These are phyloP conservation scores for Semibalanus balanoides DNA, from an alignment of 1,140 invertebrate genomes.

Conservation along the genomic window DNA sequence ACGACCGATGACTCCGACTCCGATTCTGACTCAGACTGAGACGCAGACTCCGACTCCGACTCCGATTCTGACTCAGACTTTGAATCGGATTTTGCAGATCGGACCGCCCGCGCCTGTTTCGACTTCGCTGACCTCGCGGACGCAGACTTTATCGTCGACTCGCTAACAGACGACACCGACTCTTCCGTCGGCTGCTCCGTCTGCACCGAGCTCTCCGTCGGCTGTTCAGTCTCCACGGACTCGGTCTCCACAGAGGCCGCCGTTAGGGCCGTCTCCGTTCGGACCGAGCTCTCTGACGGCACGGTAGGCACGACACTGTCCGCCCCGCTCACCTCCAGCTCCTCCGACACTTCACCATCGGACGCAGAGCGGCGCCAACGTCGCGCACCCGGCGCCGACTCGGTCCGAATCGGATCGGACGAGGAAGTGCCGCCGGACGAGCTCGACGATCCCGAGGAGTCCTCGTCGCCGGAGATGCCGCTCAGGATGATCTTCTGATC, in stretches of 20 bases:
- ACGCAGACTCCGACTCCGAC: neutral
- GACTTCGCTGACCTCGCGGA: too few relatives aligned
- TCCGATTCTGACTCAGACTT: neutral
- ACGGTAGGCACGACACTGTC: neutral
- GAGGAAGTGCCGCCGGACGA: neutral
- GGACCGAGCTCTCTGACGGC: neutral
- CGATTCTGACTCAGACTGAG: neutral
- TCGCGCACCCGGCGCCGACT: neutral
- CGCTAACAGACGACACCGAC: too few relatives aligned
- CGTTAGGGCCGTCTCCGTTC: too few relatives aligned
- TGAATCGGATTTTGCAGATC: neutral
- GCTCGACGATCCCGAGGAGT: neutral
- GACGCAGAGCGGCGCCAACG: neutral
- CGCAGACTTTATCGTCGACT: too few relatives aligned
- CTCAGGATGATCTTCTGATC: neutral
- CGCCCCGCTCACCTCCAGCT: neutral
- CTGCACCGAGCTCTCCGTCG: too few relatives aligned
- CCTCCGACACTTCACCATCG: neutral
- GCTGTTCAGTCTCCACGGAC: too few relatives aligned
- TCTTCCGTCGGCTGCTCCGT: too few relatives aligned
- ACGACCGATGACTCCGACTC: neutral
- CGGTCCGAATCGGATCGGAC: neutral
- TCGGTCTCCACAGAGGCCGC: too few relatives aligned
- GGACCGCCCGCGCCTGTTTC: too few relatives aligned
- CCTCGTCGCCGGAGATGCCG: neutral